Evolutionary conservation across 92 coral and sea anemone genomes (phyloP).

Genomic region (Umimayanthus kanabou): DNA sequence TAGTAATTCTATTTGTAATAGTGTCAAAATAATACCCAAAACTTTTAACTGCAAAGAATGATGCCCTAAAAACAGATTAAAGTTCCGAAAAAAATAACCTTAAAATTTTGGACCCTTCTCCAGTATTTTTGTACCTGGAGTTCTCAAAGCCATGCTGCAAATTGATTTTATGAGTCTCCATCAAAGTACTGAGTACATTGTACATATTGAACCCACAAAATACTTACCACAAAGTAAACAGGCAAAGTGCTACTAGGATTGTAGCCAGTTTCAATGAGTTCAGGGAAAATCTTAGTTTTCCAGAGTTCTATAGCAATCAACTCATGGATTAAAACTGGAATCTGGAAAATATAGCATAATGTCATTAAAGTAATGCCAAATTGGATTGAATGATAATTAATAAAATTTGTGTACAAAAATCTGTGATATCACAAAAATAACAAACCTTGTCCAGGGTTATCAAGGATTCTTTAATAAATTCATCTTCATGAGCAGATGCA

Average conservation of each 20-base stretch:
- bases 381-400: background rate
- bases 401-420: background rate
- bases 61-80: too few species aligned
- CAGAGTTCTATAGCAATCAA: constrained; percentile 89
- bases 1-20: too few species aligned
- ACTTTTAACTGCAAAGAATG: too few species aligned
- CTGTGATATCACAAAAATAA: too few species aligned
- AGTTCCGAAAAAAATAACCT: too few species aligned
- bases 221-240: constrained; percentile 92
- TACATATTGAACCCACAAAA: background rate
- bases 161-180: too few species aligned
- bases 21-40: too few species aligned
- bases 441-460: constrained; percentile 85
- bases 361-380: background rate
- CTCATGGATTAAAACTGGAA: constrained; percentile 87
- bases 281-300: constrained; percentile 85
- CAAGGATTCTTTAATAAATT: constrained; percentile 83
- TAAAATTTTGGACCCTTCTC: too few species aligned
- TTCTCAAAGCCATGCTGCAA: too few species aligned
- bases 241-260: constrained; percentile 87
- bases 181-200: too few species aligned
- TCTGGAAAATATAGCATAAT: constrained; percentile 40
- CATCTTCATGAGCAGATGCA: constrained; percentile 94
- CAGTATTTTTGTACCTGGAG: too few species aligned
- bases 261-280: constrained; percentile 65